These are phyloP conservation scores for Neocloeon triangulifer DNA, from an alignment of 1,140 invertebrate genomes.

Conservation along the genomic window DNA sequence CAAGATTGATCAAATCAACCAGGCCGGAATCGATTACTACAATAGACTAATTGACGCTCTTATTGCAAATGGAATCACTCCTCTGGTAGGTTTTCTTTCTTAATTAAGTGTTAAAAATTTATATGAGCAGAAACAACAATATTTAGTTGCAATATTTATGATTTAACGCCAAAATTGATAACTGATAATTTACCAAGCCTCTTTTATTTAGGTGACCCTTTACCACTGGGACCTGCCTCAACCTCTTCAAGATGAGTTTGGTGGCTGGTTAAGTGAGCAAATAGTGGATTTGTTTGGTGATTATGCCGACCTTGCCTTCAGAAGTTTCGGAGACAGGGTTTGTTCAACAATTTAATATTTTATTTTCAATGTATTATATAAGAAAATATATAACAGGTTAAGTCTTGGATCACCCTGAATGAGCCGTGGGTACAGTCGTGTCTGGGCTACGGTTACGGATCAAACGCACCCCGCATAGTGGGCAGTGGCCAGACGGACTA, in stretches of 20 bases:
- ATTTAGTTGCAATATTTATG: no score
- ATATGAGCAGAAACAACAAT: no score
- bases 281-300: slow-evolving; percentile 32
- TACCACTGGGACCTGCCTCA: slow-evolving; percentile 50
- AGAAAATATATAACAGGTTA: no score
- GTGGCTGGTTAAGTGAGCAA: slow-evolving; percentile 33
- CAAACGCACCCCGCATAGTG: slow-evolving; percentile 15
- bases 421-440: slow-evolving; percentile 41
- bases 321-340: slow-evolving; percentile 30
- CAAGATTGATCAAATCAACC: slow-evolving; percentile 28
- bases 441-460: slow-evolving; percentile 28
- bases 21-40: slow-evolving; percentile 38
- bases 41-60: slow-evolving; percentile 36
- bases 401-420: slow-evolving; percentile 46
- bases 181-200: no score
- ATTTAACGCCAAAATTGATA: no score
- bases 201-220: slow-evolving; percentile 36
- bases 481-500: slow-evolving; percentile 24
- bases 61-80: slow-evolving; percentile 27
- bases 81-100: slow-evolving; percentile 26
- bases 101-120: no score
- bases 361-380: no score
- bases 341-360: no score
- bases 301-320: slow-evolving; percentile 30
- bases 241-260: slow-evolving; percentile 30